Conservation (phyloP, 1,140 invertebrate species). For the honey bee (Apis mellifera) region DNA sequence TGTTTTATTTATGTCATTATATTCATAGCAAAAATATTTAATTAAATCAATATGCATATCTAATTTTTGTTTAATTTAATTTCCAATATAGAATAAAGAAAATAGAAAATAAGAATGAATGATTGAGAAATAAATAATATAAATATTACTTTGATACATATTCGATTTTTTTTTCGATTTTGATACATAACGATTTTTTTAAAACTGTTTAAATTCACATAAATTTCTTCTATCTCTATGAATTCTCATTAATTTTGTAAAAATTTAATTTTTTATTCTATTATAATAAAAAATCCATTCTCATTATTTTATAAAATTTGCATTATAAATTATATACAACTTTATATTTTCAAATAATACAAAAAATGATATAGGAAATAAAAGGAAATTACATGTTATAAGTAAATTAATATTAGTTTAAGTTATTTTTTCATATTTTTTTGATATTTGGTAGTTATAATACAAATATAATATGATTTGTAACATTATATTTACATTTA, state of each 20-base stretch:
- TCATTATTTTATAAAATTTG: constrained; percentile 24
- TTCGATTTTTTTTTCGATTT: too few species aligned
- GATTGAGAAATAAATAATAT: constrained; percentile 51
- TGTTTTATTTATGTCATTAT: constrained; percentile 16
- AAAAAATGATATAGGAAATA: constrained; percentile 29
- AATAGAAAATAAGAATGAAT: constrained; percentile 37
- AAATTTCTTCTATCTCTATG: constrained; percentile 8
- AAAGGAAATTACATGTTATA: constrained; percentile 39
- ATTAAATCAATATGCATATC: constrained; percentile 20
- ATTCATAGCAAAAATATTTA: constrained; percentile 50
- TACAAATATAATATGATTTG: constrained; percentile 36
- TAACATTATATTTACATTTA: constrained; percentile 22
- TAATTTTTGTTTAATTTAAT: constrained; percentile 29
- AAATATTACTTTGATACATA: constrained; percentile 49
- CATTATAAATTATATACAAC: constrained; percentile 23
- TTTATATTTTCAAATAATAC: constrained; percentile 24
- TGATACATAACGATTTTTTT: constrained; percentile 21
- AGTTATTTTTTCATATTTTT: constrained; percentile 8
- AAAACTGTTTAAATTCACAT: constrained; percentile 33
- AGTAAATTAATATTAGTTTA: constrained; percentile 26
- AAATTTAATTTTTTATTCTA: not conserved
- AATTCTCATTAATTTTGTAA: constrained; percentile 3
- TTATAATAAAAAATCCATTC: not conserved
- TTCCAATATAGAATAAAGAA: constrained; percentile 14
- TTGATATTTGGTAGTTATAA: constrained; percentile 36